Base-by-base conservation (phyloP, 2,113 vertebrate genomes). In the Notarius quadriscutis region DNA sequence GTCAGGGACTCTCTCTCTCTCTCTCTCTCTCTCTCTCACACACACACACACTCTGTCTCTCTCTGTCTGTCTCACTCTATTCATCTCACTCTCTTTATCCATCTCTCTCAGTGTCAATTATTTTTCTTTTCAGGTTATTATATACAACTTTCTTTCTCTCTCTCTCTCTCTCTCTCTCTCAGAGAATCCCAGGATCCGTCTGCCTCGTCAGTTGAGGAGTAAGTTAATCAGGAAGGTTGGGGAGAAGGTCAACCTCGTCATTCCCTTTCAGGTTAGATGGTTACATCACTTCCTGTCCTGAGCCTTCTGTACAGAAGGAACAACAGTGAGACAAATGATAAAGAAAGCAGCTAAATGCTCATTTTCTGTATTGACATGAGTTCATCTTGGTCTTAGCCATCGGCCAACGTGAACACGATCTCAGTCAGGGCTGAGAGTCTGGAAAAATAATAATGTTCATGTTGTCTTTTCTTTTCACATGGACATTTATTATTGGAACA, bases 171-270 rank as follows among this genome's bases (percentile, higher is more conserved):
- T 60, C 58, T 53, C 30, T 22, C 48, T n/a, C 53, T 60, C 93
- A 98, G 97, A 98, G 87, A 91, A 94, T n/a, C 97, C 97, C 81
- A 97, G 96, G 95, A 97, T 98, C 91, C 96, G 96, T 25, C 88
- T 98, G 10, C 97, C 97, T 5, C 96, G 97, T 17, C 93, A 96
- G 0, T 95, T 98, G 34, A 95, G 97, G 80, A 95, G 95, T 93
- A 97, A 95, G 25, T 95, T 94, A 78, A 91, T 97, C 88, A 93
- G 41, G 30, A 92, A 74, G 79, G 97, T 98, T 20, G 97, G 97
- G 1, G 96, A 98, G 75, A 95, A 94, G 72, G 84, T 98, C 91
- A 98, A 98, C 93, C 81, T 98, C 41, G 92, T 97, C 83, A 96
- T 98, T 91, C 96, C 97, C 84, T 98, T 97, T 94, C 97, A 97